Base-by-base conservation (phyloP, 2,113 vertebrate species). In the Solea solea region DNA sequence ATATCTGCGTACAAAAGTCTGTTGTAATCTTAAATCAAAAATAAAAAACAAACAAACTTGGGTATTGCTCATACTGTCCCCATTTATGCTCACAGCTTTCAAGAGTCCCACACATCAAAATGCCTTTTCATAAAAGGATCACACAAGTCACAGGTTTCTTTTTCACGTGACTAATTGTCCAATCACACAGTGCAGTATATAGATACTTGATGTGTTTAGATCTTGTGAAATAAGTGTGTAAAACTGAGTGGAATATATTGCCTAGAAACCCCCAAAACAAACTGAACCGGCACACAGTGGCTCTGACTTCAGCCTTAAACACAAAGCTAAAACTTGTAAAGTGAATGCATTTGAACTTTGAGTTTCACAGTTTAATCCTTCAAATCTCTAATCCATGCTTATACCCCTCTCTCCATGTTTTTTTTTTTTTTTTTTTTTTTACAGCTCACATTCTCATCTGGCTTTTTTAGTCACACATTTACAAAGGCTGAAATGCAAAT, bases 1-100 rank as follows among this genome's bases (percentile, higher is more conserved):
- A 78, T 16, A 62, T 61, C 45, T 7, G 78, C 82, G 80, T 88
- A 89, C 72, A 92, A 89, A 87, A 78, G 41, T 74, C 39, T 64
- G 70, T 78, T 69, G 62, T 83, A 85, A 56, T 59, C 9, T 2
- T 75, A 21, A 21, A 21, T 58, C 73, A 83, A 74, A 83, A 71
- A 80, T n/a, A 51, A 69, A 56, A 56, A 14, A 73, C 28, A 58
- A 14, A 73, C 39, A 58, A 12, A 73, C 40, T 63, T 62, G 55
- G 39, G 8, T 80, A 75, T 56, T 68, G 9, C 66, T 74, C 62
- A 27, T 27, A 44, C 48, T 5, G 1, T 49, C 9, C 4, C 44
- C 28, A 44, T 44, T 44, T 8, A 42, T 70, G 45, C 48, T 69
- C 25, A 68, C 34, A 27, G 63, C 60, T 76, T 71, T 57, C 54